Conservation (phyloP, 1,140 invertebrate species). For the Ceratina australensis region DNA sequence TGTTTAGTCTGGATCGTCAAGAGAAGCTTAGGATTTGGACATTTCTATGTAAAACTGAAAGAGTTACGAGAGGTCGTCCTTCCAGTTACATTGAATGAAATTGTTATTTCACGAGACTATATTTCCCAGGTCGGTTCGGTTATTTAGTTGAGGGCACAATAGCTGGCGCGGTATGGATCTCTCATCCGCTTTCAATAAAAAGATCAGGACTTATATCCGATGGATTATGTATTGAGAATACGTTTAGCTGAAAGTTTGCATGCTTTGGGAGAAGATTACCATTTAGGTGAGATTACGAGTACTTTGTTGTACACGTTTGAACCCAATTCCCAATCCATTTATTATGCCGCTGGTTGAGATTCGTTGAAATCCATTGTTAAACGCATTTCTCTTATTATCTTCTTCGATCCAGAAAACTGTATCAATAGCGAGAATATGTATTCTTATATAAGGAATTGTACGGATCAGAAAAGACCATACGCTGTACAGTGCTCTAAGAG, state of each 20-base stretch:
- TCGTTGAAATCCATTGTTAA: not conserved
- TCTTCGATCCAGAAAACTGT: too few relatives aligned
- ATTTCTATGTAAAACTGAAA: too few relatives aligned
- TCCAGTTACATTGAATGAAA: not conserved
- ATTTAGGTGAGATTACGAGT: not conserved
- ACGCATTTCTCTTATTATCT: too few relatives aligned
- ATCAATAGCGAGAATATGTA: not conserved
- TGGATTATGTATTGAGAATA: not conserved
- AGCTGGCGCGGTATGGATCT: not conserved
- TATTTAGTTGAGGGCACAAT: not conserved
- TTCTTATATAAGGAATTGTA: too few relatives aligned
- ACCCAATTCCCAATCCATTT: not conserved
- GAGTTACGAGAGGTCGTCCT: not conserved
- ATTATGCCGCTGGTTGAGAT: not conserved
- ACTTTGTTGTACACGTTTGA: not conserved
- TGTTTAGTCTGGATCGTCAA: not conserved
- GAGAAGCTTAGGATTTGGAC: not conserved
- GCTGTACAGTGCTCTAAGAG: not conserved
- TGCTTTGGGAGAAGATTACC: not conserved
- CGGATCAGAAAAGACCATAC: not conserved
- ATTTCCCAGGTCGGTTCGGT: not conserved
- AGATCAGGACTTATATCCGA: not conserved
- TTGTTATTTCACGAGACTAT: not conserved
- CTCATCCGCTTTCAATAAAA: conserved; percentile 6
- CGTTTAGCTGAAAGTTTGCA: not conserved